Evolutionary conservation across 2,888 invertebrate genomes (phyloP), one percentile per base, ranked within the genome.

Genomic region (Athalia cordata): DNA sequence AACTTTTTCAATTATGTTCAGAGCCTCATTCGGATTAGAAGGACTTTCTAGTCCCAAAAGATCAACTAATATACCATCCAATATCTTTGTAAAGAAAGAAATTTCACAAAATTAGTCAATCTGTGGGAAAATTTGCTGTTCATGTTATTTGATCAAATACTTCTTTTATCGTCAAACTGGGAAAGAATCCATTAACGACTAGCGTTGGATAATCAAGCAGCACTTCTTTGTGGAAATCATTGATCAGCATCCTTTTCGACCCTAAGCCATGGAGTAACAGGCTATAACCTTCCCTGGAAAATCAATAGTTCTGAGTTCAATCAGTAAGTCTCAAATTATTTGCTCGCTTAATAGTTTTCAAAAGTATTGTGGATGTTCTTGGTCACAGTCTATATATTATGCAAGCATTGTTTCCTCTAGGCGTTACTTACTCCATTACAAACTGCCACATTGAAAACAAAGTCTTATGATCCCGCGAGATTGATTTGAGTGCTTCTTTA

Each of bases 171-270:
- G 96, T 95, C 70, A 98, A 91, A 90, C 96, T 96, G 2, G 98
- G 98, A 87, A 98, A 98, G 90, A 96, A 98, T 2, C 98, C 98
- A 90, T 98, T 97, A 0, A 98, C 91, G 43, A 97, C 95, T 68
- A 98, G 89, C 77, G 96, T 95, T 0, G 95, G 94, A 84, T 93
- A 92, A 50, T 94, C 90, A 0, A 89, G 84, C 11, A 95, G 88
- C 45, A 92, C 89, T 80, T 93, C 91, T 15, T 90, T 90, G 85
- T 95, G 94, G 89, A 98, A 98, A 80, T 94, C 91, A 81, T 95
- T 93, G 52, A 99, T 89, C 43, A 99, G 90, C 49, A 92, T 91
- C 61, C 95, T 92, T 89, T 99, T 99, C 0, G 98, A 98, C 0
- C 99, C 99, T 72, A 98, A 91, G 0, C 99, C 99, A 90, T 97